Evolutionary conservation across 1,140 invertebrate genomes (phyloP).

Genomic region (Gryon sp.): DNA sequence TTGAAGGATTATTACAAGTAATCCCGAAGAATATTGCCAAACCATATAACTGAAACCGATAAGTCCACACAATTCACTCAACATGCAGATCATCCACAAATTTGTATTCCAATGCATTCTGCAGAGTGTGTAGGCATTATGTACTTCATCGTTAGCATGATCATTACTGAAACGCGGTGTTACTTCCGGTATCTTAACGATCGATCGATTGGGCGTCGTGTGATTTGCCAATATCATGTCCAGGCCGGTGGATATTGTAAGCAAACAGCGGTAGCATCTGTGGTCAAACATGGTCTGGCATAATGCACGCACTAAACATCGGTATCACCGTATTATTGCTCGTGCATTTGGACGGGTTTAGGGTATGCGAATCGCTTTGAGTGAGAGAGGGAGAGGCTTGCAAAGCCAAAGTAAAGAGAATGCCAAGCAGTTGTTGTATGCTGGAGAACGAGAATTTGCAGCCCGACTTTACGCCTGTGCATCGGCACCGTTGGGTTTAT

Average conservation of each 20-base stretch:
- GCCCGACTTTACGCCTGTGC: conserved; percentile 56
- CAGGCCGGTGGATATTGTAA: conserved; percentile 53
- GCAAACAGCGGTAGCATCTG: conserved; percentile 68
- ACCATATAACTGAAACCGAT: not conserved
- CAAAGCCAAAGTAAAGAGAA: conserved; percentile 43
- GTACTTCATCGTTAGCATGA: conserved; percentile 50
- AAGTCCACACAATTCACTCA: conserved; percentile 5
- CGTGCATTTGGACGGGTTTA: conserved; percentile 62
- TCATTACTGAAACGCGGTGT: conserved; percentile 69
- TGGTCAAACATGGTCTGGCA: conserved; percentile 72
- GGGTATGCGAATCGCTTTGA: conserved; percentile 52
- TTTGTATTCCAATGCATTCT: conserved; percentile 22
- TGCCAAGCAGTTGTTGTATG: conserved; percentile 4
- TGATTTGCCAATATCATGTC: conserved; percentile 61
- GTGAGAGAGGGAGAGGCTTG: conserved; percentile 51
- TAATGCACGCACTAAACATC: conserved; percentile 74
- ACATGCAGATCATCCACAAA: conserved; percentile 28
- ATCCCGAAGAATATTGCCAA: conserved; percentile 6
- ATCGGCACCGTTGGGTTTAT: conserved; percentile 54
- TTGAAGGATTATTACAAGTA: not conserved
- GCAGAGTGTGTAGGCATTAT: conserved; percentile 18
- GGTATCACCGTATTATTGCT: conserved; percentile 71
- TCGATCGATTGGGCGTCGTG: conserved; percentile 68
- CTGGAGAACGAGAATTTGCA: conserved; percentile 30
- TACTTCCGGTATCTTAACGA: conserved; percentile 73